Evolutionary conservation across 2,888 invertebrate genomes (phyloP).

Genomic region (Spodoptera exigua): DNA sequence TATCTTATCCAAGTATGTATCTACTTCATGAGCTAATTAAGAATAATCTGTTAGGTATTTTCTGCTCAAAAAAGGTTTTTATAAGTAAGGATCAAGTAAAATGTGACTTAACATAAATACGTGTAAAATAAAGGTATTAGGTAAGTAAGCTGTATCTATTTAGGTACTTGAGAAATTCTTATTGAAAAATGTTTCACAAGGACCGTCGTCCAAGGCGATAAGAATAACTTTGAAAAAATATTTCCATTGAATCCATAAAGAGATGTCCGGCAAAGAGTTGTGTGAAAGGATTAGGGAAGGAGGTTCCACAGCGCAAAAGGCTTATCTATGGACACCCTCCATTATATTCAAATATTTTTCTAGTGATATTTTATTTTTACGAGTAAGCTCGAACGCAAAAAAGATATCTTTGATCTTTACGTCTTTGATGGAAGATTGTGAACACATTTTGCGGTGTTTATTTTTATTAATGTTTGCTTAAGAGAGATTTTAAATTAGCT

Average conservation of each 20-base stretch:
- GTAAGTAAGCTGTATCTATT: too few relatives aligned
- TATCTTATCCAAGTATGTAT: too few relatives aligned
- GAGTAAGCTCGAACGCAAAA: constrained; percentile 63
- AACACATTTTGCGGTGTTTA: constrained; percentile 49
- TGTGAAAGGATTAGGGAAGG: constrained; percentile 74
- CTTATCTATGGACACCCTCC: constrained; percentile 79
- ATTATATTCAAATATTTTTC: constrained; percentile 85
- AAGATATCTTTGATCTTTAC: constrained; percentile 79
- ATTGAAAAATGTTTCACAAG: constrained; percentile 7
- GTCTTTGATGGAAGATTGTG: constrained; percentile 53
- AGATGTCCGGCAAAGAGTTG: constrained; percentile 81
- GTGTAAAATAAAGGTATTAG: too few relatives aligned
- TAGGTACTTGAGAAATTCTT: not conserved
- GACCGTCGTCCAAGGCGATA: constrained; percentile 17
- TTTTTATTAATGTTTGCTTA: constrained; percentile 47
- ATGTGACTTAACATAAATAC: too few relatives aligned
- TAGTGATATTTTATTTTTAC: constrained; percentile 85
- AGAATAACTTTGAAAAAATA: constrained; percentile 33
- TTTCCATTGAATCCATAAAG: constrained; percentile 71
- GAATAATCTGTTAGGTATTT: too few relatives aligned
- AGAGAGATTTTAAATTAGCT: not conserved
- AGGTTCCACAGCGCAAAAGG: constrained; percentile 62
- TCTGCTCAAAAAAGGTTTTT: too few relatives aligned
- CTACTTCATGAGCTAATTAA: too few relatives aligned
- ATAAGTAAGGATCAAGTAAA: too few relatives aligned